Evolutionary conservation across 2,888 invertebrate species (phyloP), one percentile per base, ranked within the genome.

Genomic region (Macaria liturata): DNA sequence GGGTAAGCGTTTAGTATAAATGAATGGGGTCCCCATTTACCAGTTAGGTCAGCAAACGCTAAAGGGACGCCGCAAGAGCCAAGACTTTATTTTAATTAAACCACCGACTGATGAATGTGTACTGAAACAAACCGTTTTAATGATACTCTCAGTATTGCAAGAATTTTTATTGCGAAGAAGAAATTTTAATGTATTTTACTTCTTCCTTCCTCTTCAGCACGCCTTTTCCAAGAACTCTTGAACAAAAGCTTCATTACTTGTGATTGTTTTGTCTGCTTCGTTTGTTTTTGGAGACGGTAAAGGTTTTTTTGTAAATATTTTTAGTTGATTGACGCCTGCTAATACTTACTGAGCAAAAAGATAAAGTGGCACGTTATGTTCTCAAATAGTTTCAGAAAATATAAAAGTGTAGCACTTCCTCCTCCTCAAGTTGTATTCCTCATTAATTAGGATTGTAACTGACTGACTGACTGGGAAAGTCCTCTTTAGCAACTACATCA

Each of bases 1-100:
- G 34, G 45, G 31, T 42, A 9, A 42, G 43, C 67, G 70, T 75
- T 80, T 74, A 76, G 68, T 70, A 70, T 70, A 70, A 78, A 80
- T 76, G 74, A 80, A 80, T 72, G 73, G 69, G 60, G 60, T 58
- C 53, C 71, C 67, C 71, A 74, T 74, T 74, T 67, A 73, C 66
- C 68, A 70, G 66, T 66, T 66, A 72, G 75, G 76, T 73, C 72
- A 74, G 71, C 69, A 70, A 64, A 74, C 69, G 63, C 69, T 62
- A 72, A 71, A 71, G 62, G 70, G 72, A 70, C 66, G 68, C 74
- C 69, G 60, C 71, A 74, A 75, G 72, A 72, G 69, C 59, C 70
- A 72, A 74, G 72, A 72, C 70, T 72, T 69, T 70, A 71, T 64
- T 76, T 80, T 80, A 80, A 81, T 82, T 79, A 80, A 81, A 81